Evolutionary conservation across 2,113 vertebrate genomes (phyloP).

Genomic region (Silurus meridionalis): DNA sequence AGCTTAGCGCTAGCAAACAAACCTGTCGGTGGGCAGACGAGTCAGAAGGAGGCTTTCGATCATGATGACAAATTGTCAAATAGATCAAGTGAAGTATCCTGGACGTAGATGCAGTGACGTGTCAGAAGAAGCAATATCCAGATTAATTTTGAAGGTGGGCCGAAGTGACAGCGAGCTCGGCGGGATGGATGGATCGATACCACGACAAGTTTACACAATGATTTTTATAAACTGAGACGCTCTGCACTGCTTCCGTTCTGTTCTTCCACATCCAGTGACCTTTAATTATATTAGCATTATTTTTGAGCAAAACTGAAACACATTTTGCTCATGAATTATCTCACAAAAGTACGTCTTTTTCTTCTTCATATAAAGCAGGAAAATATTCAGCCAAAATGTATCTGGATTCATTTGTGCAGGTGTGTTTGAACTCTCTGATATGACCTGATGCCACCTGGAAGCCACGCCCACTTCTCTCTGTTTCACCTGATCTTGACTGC

Average conservation of each 20-base stretch:
- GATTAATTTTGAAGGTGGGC: not conserved
- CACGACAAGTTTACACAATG: not conserved
- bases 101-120: slow-evolving; percentile 4
- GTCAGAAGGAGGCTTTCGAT: slow-evolving; percentile 1
- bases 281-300: not conserved
- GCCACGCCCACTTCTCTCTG: too few species aligned
- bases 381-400: too few species aligned
- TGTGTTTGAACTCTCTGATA: too few species aligned
- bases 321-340: not conserved
- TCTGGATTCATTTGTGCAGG: too few species aligned
- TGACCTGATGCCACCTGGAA: too few species aligned
- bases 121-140: slow-evolving; percentile 20
- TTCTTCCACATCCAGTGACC: not conserved
- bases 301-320: not conserved
- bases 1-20: slow-evolving; percentile 16
- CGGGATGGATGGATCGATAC: not conserved
- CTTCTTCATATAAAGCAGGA: too few species aligned
- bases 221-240: not conserved
- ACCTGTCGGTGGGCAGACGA: not conserved
- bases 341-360: too few species aligned
- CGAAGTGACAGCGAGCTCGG: not conserved
- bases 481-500: too few species aligned
- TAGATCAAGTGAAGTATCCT: slow-evolving; percentile 9
- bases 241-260: not conserved
- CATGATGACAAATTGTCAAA: slow-evolving; percentile 18